A percentile compares a stretch with the other conserved stretches of the same genome.
phyloP scores from a whole-genome alignment of 2,888 invertebrate species.

The Tuberolachnus salignus region DNA sequence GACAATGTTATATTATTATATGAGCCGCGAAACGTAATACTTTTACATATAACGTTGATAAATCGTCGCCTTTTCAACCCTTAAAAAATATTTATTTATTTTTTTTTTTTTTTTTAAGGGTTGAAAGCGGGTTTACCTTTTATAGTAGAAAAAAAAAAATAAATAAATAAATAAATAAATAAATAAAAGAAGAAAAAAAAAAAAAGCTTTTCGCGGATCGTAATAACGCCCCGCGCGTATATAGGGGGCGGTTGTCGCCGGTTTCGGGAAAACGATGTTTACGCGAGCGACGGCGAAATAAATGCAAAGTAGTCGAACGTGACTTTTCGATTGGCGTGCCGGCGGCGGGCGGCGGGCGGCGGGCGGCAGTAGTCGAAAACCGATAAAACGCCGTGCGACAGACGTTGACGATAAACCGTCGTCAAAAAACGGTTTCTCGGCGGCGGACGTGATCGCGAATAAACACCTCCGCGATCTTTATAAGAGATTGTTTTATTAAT shows the following conservation, averaged over 20 bases:
- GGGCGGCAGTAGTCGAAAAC: background rate
- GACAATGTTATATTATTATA: no score
- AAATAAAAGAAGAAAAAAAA: no score
- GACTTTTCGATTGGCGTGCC: background rate
- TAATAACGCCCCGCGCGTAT: constrained; percentile 12
- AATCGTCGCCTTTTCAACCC: no score
- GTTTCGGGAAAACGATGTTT: constrained; percentile 38
- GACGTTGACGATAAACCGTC: background rate
- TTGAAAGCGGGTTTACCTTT: no score
- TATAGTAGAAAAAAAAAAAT: no score
- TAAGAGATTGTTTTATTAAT: background rate
- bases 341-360: background rate
- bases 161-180: no score
- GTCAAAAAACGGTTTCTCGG: background rate
- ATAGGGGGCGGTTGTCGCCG: background rate
- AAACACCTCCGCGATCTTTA: no score
- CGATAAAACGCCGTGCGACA: background rate
- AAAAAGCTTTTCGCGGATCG: constrained; percentile 35
- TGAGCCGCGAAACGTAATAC: no score
- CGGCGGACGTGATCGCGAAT: background rate
- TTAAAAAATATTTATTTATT: no score
- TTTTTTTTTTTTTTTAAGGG: no score
- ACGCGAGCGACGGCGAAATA: background rate
- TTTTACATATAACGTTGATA: no score
- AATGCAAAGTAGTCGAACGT: constrained; percentile 41